phyloP scores from a whole-genome alignment of 2,888 invertebrate species.

The Acleris laterana region DNA sequence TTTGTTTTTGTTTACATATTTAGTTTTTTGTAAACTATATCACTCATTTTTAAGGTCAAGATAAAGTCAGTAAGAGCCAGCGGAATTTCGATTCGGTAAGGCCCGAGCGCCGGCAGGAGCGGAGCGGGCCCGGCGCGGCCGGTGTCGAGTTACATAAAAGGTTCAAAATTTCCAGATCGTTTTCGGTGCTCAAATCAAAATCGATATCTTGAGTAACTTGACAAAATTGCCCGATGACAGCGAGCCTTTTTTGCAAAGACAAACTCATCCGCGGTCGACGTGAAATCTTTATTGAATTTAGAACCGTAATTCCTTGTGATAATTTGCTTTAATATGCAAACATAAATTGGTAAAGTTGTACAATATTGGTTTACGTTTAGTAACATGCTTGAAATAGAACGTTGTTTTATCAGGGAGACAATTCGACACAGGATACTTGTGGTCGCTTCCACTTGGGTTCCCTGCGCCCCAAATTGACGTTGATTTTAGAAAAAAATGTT shows the following conservation, averaged over 20 bases:
- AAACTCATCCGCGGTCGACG: constrained; percentile 8
- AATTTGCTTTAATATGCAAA: constrained; percentile 49
- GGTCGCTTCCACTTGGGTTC: constrained; percentile 65
- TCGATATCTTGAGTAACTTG: constrained; percentile 73
- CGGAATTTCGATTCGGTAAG: constrained; percentile 53
- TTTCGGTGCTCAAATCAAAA: constrained; percentile 75
- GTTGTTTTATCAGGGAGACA: constrained; percentile 65
- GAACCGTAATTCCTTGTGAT: constrained; percentile 48
- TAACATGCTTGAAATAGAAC: constrained; percentile 62
- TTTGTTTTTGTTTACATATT: constrained; percentile 45
- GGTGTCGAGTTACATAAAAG: constrained; percentile 78
- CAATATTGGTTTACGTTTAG: constrained; percentile 71
- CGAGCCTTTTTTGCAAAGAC: constrained; percentile 50
- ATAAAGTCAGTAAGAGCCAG: constrained; percentile 37
- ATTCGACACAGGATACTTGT: constrained; percentile 65
- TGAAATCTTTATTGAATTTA: constrained; percentile 48
- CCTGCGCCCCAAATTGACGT: constrained; percentile 30
- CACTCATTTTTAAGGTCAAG: constrained; percentile 33
- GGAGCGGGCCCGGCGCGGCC: constrained; percentile 54
- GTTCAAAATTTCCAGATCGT: constrained; percentile 67
- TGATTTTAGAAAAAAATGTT: constrained; percentile 16
- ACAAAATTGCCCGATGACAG: constrained; percentile 72
- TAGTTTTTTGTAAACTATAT: constrained; percentile 36
- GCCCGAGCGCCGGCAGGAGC: constrained; percentile 57
- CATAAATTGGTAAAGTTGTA: constrained; percentile 50